A percentile compares a stretch with the other conserved stretches of the same genome.
Evolutionary conservation across 2,797 vertebrate species (phyloP).

Genomic region (Cichlasoma orientale): DNA sequence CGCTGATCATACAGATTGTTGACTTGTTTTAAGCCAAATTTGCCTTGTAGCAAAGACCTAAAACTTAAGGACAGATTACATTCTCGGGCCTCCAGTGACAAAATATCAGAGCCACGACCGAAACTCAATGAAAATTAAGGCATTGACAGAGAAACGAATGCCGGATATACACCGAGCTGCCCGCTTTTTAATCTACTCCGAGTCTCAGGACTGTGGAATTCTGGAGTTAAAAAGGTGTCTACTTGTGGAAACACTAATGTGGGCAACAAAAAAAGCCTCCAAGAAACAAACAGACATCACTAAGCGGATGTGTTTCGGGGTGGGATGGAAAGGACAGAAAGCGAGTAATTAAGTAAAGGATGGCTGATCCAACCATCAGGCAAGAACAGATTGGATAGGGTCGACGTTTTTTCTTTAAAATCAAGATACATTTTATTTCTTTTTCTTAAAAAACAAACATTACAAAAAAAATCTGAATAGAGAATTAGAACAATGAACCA

Average conservation of each 20-base stretch:
- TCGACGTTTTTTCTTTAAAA: slow-evolving; percentile 80
- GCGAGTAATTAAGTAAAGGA: neutral
- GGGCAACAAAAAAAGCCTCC: slow-evolving; percentile 13
- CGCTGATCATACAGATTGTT: slow-evolving; percentile 47
- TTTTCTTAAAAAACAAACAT: slow-evolving; percentile 88
- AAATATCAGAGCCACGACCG: slow-evolving; percentile 41
- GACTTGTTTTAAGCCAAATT: slow-evolving; percentile 41
- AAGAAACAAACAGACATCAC: slow-evolving; percentile 16
- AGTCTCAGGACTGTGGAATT: slow-evolving; percentile 21
- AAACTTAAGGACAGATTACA: slow-evolving; percentile 63
- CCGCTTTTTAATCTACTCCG: slow-evolving; percentile 14
- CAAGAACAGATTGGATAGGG: slow-evolving; percentile 74
- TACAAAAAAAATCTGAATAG: slow-evolving; percentile 85
- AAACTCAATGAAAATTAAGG: slow-evolving; percentile 65
- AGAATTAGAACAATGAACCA: slow-evolving; percentile 80
- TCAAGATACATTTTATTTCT: slow-evolving; percentile 88
- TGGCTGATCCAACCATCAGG: slow-evolving; percentile 41
- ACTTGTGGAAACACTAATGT: slow-evolving; percentile 32
- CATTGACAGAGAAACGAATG: slow-evolving; percentile 67
- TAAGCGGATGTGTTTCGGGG: slow-evolving; percentile 20
- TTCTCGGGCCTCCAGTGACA: slow-evolving; percentile 54
- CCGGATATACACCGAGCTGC: slow-evolving; percentile 39
- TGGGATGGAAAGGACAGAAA: neutral
- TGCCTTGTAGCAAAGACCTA: slow-evolving; percentile 44
- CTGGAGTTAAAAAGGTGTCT: slow-evolving; percentile 10